Evolutionary conservation across 2,888 invertebrate species (phyloP), one percentile per base, ranked within the genome.

Genomic region (Chydorus sphaericus): DNA sequence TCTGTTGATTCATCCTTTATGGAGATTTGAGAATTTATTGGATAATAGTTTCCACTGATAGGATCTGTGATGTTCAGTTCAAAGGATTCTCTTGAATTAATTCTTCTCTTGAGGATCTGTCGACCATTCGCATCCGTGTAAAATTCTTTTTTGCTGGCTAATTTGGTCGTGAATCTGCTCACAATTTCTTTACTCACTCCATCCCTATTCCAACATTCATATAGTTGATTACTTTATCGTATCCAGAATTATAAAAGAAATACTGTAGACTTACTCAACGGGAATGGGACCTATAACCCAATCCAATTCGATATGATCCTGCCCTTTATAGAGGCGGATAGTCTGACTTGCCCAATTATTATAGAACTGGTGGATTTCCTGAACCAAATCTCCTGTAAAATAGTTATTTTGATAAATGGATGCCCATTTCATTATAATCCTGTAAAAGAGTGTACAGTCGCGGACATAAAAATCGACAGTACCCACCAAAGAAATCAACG

Each of bases 361-460:
- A 64, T 80, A 81, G 14, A 69, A 66, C 62, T 83, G 81, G 33
- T 80, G 75, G 6, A 82, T 76, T 70, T 86, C 85, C 61, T 79
- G 68, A 1, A 75, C 71, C 10, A 73, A 60, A 6, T 63, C 61
- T 10, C 73, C 72, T 67, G 26, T 6, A 44, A 14, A 14, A 14
- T 4, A 44, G 3, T 5, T 28, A n/a, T n/a, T n/a, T n/a, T n/a
- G n/a, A n/a, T n/a, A n/a, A n/a, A 38, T 8, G 20, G 20, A 38
- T 44, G 23, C 26, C 26, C 4, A 44, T 44, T 14, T 23, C 26
- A n/a, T n/a, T n/a, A n/a, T n/a, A n/a, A n/a, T n/a, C n/a, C n/a
- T n/a, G n/a, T n/a, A n/a, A n/a, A n/a, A n/a, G n/a, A n/a, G n/a
- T n/a, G n/a, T n/a, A n/a, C n/a, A n/a, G n/a, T n/a, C n/a, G n/a